Base-by-base conservation (phyloP, 2,113 vertebrate genomes). In the Pteruthius melanotis region DNA sequence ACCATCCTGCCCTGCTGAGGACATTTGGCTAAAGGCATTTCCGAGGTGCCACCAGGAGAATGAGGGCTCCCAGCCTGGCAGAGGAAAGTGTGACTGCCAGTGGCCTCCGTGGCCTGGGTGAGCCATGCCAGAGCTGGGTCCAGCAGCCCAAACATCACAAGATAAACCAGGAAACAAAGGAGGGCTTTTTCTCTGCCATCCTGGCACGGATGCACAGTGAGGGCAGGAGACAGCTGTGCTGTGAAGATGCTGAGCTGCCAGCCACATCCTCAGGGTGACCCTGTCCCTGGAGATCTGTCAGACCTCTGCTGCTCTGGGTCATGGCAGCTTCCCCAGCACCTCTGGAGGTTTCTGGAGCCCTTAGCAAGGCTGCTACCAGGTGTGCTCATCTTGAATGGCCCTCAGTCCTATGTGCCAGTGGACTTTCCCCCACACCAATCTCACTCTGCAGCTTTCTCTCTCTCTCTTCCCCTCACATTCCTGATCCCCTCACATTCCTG, bases 371-470 rank as follows among this genome's bases (percentile, higher is more conserved):
- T 76, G 23, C 33, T 1, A 2, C 45, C 63, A 64, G 11, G 4
- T 35, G 39, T 78, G 57, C 26, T 65, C n/a, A 11, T 23, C 28
- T 37, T 35, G 47, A 50, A 37, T 19, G 23, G 23, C 42, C 50
- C 44, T 15, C 7, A 21, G 31, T 45, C 16, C 15, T 2, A 0
- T 11, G 16, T 5, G 0, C 20, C 18, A 24, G 11, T 9, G 30
- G 52, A 18, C 6, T 54, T 53, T 23, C 26, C 7, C 42, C 37
- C 30, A 9, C 33, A 11, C 19, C 44, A 18, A 20, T 13, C 42
- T n/a, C 40, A 15, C 30, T 40, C 45, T 64, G 35, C 63, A 72
- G 30, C 28, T 56, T 47, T 33, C n/a, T 75, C 24, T 13, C 22
- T 37, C 50, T 28, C 11, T 35, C n/a, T n/a, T 47, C 50, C 30